Conservation (phyloP, 2,113 vertebrate species). For the Solea solea region DNA sequence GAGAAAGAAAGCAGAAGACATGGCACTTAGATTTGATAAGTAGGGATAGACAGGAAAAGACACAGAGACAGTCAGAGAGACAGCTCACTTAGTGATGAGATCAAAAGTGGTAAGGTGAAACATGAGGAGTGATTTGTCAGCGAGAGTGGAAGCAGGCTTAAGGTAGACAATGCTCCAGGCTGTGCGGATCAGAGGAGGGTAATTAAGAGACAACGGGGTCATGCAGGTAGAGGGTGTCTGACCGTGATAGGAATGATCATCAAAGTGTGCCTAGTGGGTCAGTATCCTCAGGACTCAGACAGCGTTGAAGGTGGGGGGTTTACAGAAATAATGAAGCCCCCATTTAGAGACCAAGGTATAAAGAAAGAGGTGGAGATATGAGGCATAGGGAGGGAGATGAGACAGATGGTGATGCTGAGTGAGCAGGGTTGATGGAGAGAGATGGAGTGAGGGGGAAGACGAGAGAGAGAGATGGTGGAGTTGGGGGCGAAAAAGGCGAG, state of each 20-base stretch:
- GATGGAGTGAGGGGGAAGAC: neutral
- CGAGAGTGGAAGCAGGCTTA: slow-evolving; percentile 47
- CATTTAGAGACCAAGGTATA: slow-evolving; percentile 22
- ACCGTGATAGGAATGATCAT: slow-evolving; percentile 65
- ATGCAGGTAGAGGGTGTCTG: slow-evolving; percentile 55
- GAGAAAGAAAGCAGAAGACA: slow-evolving; percentile 13
- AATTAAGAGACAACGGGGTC: slow-evolving; percentile 67
- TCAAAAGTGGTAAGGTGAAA: slow-evolving; percentile 59
- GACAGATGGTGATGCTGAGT: slow-evolving; percentile 69
- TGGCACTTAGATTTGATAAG: slow-evolving; percentile 22
- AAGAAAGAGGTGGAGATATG: slow-evolving; percentile 22
- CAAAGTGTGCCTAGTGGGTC: slow-evolving; percentile 62
- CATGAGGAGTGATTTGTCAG: slow-evolving; percentile 53
- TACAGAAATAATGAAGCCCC: slow-evolving; percentile 46
- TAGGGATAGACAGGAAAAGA: slow-evolving; percentile 6
- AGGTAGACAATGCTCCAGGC: slow-evolving; percentile 54
- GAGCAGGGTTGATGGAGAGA: slow-evolving; percentile 50
- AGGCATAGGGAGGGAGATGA: slow-evolving; percentile 29
- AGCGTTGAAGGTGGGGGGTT: neutral
- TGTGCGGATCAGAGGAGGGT: slow-evolving; percentile 57
- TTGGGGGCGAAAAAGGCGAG: neutral
- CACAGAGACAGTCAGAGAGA: neutral
- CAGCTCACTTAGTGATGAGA: slow-evolving; percentile 40
- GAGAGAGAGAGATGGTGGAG: neutral
- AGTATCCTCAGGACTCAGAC: slow-evolving; percentile 42